phyloP scores from a whole-genome alignment of 1,140 invertebrate species.

The Apis florea region DNA sequence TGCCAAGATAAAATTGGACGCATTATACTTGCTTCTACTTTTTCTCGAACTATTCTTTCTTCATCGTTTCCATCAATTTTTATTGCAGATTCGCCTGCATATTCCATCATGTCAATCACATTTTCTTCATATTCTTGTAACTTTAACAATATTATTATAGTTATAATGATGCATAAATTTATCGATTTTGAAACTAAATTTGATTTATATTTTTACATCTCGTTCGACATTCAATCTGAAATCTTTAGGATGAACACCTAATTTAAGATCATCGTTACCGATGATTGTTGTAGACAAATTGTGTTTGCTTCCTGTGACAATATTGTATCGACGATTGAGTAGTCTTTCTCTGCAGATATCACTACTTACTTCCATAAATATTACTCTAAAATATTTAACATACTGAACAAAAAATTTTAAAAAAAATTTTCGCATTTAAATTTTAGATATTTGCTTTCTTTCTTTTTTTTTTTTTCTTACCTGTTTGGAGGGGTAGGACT shows the following conservation, averaged over 20 bases:
- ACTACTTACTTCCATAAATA: constrained; percentile 55
- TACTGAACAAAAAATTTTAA: too few species aligned
- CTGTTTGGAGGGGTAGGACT: constrained; percentile 84
- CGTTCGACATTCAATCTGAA: constrained; percentile 48
- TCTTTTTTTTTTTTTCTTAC: constrained; percentile 64
- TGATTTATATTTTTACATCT: constrained; percentile 50
- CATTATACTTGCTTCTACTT: constrained; percentile 66
- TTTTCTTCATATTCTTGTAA: constrained; percentile 60
- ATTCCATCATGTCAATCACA: constrained; percentile 60
- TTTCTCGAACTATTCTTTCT: constrained; percentile 60
- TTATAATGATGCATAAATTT: too few species aligned
- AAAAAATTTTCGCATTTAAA: not conserved
- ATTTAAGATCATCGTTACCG: not conserved
- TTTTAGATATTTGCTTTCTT: not conserved
- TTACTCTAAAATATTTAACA: constrained; percentile 52
- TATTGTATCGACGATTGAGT: constrained; percentile 50
- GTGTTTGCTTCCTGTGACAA: constrained; percentile 47
- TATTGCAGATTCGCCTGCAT: constrained; percentile 62
- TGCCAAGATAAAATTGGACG: constrained; percentile 51
- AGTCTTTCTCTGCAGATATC: constrained; percentile 52
- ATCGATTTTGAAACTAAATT: too few species aligned
- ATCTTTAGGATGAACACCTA: constrained; percentile 55
- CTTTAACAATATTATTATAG: constrained; percentile 30
- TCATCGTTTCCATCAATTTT: constrained; percentile 64
- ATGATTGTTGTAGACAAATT: constrained; percentile 22